Evolutionary conservation across 2,797 vertebrate species (phyloP).

Genomic region (Rhyacichthys aspro): DNA sequence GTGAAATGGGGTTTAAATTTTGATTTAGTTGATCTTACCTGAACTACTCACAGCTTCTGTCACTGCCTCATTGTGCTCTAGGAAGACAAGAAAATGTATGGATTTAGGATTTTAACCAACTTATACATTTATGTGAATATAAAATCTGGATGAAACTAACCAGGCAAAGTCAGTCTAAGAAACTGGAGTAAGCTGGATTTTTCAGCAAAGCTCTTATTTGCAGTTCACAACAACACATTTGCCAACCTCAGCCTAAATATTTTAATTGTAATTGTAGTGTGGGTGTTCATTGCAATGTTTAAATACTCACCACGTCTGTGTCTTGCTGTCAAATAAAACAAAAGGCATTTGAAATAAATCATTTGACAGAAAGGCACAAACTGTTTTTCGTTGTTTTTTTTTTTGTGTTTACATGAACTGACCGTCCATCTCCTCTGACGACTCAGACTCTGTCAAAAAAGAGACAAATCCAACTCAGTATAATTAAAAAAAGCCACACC

Average conservation of each 20-base stretch:
- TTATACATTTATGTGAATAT: too few species aligned
- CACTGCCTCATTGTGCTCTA: conserved; percentile 54
- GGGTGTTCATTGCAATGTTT: not conserved
- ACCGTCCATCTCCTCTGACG: conserved; percentile 62
- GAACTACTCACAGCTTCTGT: conserved; percentile 36
- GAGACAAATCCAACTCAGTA: conserved; percentile 1
- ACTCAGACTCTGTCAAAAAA: conserved; percentile 55
- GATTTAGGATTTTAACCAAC: not conserved
- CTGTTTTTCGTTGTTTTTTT: not conserved
- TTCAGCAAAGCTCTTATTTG: too few species aligned
- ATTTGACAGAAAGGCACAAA: not conserved
- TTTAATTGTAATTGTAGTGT: too few species aligned
- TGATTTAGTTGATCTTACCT: conserved; percentile 46
- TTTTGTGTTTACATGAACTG: conserved; percentile 21
- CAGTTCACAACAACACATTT: too few species aligned
- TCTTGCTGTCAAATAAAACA: conserved; percentile 42
- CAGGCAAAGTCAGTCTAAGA: too few species aligned
- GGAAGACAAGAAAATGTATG: conserved; percentile 10
- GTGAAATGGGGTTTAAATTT: not conserved
- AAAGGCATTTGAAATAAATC: not conserved
- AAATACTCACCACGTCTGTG: conserved; percentile 52
- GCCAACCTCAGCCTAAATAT: too few species aligned
- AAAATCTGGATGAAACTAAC: too few species aligned
- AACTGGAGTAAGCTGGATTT: too few species aligned
- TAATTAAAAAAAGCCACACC: not conserved